These are phyloP conservation scores for Heliconius charithonia DNA, from an alignment of 2,888 invertebrate genomes.

Conservation along the genomic window DNA sequence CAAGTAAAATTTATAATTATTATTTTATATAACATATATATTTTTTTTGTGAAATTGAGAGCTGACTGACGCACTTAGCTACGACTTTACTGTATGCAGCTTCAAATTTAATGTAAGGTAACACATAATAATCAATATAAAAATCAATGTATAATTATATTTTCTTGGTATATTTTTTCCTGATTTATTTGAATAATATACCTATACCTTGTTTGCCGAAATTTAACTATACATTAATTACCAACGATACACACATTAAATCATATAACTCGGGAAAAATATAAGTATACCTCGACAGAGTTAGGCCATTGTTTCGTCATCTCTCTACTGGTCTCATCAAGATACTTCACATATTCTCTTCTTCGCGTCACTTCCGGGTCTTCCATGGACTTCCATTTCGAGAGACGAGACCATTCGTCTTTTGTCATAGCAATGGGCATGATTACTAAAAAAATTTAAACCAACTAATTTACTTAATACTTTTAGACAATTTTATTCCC, in stretches of 20 bases:
- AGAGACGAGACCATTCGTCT: constrained; percentile 66
- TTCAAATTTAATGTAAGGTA: background rate
- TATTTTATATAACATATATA: too few species aligned
- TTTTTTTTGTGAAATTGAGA: background rate
- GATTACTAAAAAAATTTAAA: constrained; percentile 6
- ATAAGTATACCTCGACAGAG: constrained; percentile 60
- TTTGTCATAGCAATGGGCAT: constrained; percentile 69
- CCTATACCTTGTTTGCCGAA: too few species aligned
- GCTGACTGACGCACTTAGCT: background rate
- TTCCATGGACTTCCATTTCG: constrained; percentile 64
- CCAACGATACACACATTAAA: too few species aligned
- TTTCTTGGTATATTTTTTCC: too few species aligned
- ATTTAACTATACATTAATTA: too few species aligned
- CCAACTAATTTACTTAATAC: background rate
- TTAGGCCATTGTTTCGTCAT: constrained; percentile 78
- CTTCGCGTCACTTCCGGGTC: constrained; percentile 62
- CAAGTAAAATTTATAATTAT: too few species aligned
- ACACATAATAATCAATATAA: too few species aligned
- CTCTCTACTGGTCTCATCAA: constrained; percentile 61
- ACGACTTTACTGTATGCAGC: background rate
- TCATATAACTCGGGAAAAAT: background rate
- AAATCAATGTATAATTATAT: too few species aligned
- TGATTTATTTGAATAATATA: too few species aligned
- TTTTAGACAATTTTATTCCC: background rate
- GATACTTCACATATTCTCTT: constrained; percentile 62